Base-by-base conservation (phyloP, 1,140 invertebrate species). In the Vollenhovia emeryi region DNA sequence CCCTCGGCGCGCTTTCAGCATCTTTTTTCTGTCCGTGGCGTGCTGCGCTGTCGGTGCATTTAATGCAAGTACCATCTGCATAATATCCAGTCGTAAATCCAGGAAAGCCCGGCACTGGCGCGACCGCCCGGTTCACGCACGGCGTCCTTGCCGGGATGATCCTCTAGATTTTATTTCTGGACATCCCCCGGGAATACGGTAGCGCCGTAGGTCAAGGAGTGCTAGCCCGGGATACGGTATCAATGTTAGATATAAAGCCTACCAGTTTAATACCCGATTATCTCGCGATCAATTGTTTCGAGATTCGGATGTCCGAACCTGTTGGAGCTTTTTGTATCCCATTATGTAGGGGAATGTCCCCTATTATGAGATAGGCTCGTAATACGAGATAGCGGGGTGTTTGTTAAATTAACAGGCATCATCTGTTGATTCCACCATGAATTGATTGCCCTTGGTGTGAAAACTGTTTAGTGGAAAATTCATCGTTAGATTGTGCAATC, bases 51-150 rank as follows among this genome's bases (percentile, higher is more conserved):
- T 91, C 88, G 86, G 86, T 87, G 84, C 87, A 86, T 91, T 91
- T 92, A 92, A 92, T 89, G 87, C 90, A 90, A 91, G 88, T 92
- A 91, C 88, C 90, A 91, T 92, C 91, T 92, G 91, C 92, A 89
- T 92, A 92, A 92, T 92, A 91, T 91, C 84, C 84, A 88, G 86
- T 90, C 92, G 84, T 92, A 91, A 92, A 92, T 92, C 78, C 87
- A 86, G 84, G 62, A 88, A 92, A 92, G 88, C 86, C 64, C 64
- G 75, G 71, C 90, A 84, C 45, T 78, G 60, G 78, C 52, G 79
- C 48, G 84, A 21, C 52, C 50, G 27, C 48, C 52, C 50, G 74
- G 68, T 62, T 48, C 69, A 82, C 74, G 62, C 84, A 82, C 79
- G 82, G 59, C 43, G 15, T 74, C 43, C 40, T 43, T 73, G 52